Percentiles rank a stretch among this genome's conserved stretches.
These are phyloP conservation scores for Erpetoichthys calabaricus DNA, from an alignment of 2,797 vertebrate species.

Conservation along the genomic window DNA sequence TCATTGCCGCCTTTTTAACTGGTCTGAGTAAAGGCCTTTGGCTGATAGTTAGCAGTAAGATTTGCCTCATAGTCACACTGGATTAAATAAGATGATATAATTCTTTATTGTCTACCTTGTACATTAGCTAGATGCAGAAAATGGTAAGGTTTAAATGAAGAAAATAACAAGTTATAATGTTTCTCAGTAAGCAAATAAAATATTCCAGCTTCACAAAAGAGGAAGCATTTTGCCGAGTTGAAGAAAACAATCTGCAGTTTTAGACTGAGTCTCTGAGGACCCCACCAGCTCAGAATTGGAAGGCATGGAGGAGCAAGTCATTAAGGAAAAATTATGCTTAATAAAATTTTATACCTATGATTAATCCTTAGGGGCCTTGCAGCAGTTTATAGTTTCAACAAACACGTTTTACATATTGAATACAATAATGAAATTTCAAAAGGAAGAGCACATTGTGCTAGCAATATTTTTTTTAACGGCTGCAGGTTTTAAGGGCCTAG, in stretches of 20 bases:
- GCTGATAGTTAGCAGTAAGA: conserved; percentile 35
- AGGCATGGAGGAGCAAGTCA: conserved; percentile 73
- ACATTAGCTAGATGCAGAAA: too few species aligned
- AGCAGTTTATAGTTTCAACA: conserved; percentile 70
- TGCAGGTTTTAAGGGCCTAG: neutral
- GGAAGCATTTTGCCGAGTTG: conserved; percentile 65
- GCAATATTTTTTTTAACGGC: conserved; percentile 4
- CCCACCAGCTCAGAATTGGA: conserved; percentile 65
- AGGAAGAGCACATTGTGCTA: conserved; percentile 4
- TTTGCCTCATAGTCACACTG: too few species aligned
- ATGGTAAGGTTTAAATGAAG: conserved; percentile 55
- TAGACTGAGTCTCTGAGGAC: conserved; percentile 63
- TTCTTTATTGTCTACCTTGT: too few species aligned
- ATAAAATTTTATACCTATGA: conserved; percentile 81
- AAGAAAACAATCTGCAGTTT: conserved; percentile 70
- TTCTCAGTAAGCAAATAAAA: conserved; percentile 5
- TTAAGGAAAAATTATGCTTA: conserved; percentile 78
- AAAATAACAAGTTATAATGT: conserved; percentile 14
- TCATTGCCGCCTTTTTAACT: conserved; percentile 73
- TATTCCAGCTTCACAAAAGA: conserved; percentile 55
- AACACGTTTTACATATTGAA: conserved; percentile 72
- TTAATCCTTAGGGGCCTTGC: conserved; percentile 75
- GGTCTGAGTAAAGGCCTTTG: conserved; percentile 19
- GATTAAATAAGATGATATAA: too few species aligned
- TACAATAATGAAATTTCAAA: conserved; percentile 64